Evolutionary conservation across 2,797 vertebrate species (phyloP).

Genomic region (Cuniculus paca): DNA sequence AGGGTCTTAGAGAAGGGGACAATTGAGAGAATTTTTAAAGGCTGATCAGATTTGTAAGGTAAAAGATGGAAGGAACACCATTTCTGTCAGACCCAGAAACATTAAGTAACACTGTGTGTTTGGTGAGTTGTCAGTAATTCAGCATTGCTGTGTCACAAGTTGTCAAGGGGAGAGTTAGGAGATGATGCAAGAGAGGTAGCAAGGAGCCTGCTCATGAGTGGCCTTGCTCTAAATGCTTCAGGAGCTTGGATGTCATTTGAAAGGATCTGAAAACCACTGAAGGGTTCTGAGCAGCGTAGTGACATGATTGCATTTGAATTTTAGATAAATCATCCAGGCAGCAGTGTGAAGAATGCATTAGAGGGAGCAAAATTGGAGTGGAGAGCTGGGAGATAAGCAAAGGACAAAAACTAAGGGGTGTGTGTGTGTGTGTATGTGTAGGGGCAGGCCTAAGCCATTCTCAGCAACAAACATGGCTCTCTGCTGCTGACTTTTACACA

Average conservation of each 20-base stretch:
- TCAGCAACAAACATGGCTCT: not conserved
- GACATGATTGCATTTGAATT: constrained; percentile 62
- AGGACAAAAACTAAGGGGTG: not conserved
- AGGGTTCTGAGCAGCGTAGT: constrained; percentile 11
- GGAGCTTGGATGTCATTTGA: constrained; percentile 51
- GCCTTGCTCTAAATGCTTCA: constrained; percentile 42
- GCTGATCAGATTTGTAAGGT: constrained; percentile 20
- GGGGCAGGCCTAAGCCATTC: not conserved
- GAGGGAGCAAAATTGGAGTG: not conserved
- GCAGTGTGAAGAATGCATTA: constrained; percentile 3
- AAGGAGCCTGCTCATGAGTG: constrained; percentile 4
- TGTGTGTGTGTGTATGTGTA: no score
- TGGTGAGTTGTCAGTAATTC: constrained; percentile 48
- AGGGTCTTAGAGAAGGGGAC: constrained; percentile 9
- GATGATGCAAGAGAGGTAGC: not conserved
- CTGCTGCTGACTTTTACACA: not conserved
- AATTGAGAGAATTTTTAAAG: constrained; percentile 62
- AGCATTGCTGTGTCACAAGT: not conserved
- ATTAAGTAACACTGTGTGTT: constrained; percentile 41
- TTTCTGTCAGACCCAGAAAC: constrained; percentile 58
- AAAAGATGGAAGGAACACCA: constrained; percentile 20
- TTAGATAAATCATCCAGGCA: constrained; percentile 60
- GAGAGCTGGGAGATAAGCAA: not conserved
- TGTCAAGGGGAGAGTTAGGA: constrained; percentile 37
- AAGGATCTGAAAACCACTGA: constrained; percentile 59